A percentile compares a stretch with the other conserved stretches of the same genome.
These are phyloP conservation scores for Ispidina picta DNA, from an alignment of 2,797 vertebrate genomes.

Conservation along the genomic window DNA sequence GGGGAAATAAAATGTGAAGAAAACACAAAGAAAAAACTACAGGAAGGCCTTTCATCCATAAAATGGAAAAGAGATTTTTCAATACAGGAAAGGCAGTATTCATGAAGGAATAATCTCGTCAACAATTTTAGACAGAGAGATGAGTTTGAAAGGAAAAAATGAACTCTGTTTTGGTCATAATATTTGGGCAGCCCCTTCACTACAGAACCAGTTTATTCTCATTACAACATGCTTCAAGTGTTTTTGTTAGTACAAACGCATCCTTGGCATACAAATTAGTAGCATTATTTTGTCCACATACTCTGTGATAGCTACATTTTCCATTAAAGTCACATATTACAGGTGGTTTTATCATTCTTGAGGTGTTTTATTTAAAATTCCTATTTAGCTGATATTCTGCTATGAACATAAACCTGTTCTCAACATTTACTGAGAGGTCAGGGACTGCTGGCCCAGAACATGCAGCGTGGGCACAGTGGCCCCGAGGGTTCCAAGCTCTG, in stretches of 20 bases:
- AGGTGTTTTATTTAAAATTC: background rate
- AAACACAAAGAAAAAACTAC: background rate
- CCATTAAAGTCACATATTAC: background rate
- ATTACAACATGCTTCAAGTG: background rate
- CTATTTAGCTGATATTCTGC: background rate
- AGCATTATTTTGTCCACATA: background rate
- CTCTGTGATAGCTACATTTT: background rate
- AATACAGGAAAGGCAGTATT: background rate
- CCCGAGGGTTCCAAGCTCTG: background rate
- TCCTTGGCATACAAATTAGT: background rate
- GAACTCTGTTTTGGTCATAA: background rate
- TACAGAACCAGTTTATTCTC: background rate
- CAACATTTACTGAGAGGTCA: accelerated
- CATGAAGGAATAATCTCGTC: background rate
- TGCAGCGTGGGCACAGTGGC: accelerated
- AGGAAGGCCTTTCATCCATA: background rate
- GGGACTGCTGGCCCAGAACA: background rate
- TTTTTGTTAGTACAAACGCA: background rate
- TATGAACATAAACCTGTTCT: background rate
- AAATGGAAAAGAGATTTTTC: background rate
- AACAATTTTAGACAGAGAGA: background rate
- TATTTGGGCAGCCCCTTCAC: background rate
- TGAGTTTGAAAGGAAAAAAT: background rate
- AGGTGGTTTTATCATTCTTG: background rate
- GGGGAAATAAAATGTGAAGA: background rate